Evolutionary conservation across 1,140 invertebrate species (phyloP), one percentile per base, ranked within the genome.

Genomic region (Psix sp.): DNA sequence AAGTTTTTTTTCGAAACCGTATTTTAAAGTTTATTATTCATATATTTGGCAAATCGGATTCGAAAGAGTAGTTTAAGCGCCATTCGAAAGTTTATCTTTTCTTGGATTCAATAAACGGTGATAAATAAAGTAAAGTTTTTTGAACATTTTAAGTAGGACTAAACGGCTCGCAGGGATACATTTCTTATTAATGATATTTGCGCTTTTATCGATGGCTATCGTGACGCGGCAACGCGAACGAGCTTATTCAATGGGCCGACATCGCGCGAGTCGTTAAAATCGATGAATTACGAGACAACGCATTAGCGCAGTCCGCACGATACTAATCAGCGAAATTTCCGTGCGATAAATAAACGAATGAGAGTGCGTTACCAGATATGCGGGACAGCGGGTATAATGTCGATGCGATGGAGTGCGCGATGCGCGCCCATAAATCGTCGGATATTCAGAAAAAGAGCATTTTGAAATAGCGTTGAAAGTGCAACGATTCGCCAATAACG

Each of bases 311-410:
- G 77, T 84, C 82, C 80, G 80, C 84, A 83, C 81, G 83, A 85
- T 85, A 82, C 83, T 85, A 86, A 86, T 86, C 82, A 85, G 84
- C 81, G 76, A 85, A 85, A 86, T 86, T 84, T 85, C 77, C 74
- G 74, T 79, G 74, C 77, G 70, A 82, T 86, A 86, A 82, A 82
- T 79, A 82, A 82, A 72, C 74, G 79, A 78, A 81, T 65, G 74
- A 77, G 65, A 74, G 81, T 76, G 66, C 78, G 77, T 81, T 81
- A 80, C 78, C 75, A 79, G 80, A 82, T 84, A 83, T 73, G 80
- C 75, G 74, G 59, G 70, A 68, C 73, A 54, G 65, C 65, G 71
- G 51, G 24, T 78, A 80, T 81, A 82, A 83, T 80, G 79, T 81
- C 81, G 82, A 84, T 81, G 77, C 81, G 80, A 84, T 80, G 79